These are phyloP conservation scores for Galagoides demidoff DNA, from an alignment of 2,797 vertebrate species.

Conservation along the genomic window DNA sequence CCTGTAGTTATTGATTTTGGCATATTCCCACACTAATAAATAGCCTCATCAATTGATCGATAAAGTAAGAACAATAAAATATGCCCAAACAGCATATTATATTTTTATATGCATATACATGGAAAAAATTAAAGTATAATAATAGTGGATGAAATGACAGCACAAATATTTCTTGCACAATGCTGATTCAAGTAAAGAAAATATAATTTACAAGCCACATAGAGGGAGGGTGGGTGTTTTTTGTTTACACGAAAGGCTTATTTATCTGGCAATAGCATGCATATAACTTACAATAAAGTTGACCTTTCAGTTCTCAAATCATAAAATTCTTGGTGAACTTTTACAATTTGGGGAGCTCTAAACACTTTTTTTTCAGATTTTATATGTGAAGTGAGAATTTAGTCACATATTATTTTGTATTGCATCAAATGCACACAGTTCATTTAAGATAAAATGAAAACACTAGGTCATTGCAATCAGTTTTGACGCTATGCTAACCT, in stretches of 20 bases:
- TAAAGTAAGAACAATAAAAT: neutral
- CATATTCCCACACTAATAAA: neutral
- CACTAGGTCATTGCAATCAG: neutral
- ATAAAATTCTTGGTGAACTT: conserved; percentile 32
- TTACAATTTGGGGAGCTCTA: neutral
- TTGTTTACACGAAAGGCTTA: neutral
- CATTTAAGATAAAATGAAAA: conserved; percentile 47
- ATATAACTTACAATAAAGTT: neutral
- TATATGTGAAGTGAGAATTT: conserved; percentile 30
- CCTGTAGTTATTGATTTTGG: neutral
- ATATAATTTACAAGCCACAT: neutral
- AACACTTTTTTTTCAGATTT: neutral
- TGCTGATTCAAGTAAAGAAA: conserved; percentile 36
- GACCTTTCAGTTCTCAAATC: neutral
- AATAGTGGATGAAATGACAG: neutral
- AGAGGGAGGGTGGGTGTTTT: neutral
- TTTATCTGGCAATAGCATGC: neutral
- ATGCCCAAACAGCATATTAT: neutral
- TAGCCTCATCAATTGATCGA: neutral
- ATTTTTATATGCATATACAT: neutral
- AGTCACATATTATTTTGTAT: conserved; percentile 14
- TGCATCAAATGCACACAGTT: neutral
- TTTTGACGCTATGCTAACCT: neutral
- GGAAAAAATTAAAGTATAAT: conserved; percentile 13
- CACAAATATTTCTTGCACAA: neutral